Conservation (phyloP, 2,888 invertebrate species). For the Glyphotaelius pellucidus region DNA sequence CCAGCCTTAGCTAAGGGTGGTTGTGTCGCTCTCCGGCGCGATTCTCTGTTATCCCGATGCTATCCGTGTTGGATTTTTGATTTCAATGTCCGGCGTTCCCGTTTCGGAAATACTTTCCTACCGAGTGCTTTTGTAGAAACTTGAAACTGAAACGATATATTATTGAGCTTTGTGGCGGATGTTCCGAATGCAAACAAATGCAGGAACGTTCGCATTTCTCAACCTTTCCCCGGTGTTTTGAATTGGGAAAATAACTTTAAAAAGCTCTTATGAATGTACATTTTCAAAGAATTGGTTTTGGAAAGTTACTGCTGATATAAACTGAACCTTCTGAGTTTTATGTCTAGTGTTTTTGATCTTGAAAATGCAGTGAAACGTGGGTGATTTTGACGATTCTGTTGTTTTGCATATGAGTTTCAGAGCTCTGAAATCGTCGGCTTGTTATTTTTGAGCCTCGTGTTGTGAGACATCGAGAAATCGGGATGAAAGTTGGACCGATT, state of each 20-base stretch:
- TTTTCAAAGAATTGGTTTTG: background rate
- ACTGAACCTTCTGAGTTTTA: background rate
- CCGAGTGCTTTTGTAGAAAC: constrained; percentile 15
- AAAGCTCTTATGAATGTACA: background rate
- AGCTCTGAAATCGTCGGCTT: constrained; percentile 17
- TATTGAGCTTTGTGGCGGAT: constrained; percentile 16
- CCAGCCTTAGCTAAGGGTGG: constrained; percentile 53
- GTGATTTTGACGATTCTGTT: constrained; percentile 40
- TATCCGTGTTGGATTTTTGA: constrained; percentile 17
- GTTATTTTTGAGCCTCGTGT: background rate
- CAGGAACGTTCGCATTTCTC: background rate
- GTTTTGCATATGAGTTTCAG: constrained; percentile 19
- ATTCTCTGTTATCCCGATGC: constrained; percentile 21
- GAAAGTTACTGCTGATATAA: background rate
- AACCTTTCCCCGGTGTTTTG: constrained; percentile 17
- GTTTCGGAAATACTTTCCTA: constrained; percentile 3
- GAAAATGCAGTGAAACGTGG: constrained; percentile 51
- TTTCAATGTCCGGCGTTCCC: constrained; percentile 37
- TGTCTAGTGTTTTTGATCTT: background rate
- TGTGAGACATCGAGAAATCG: background rate
- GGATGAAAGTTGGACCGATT: background rate
- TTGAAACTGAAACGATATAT: background rate
- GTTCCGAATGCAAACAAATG: constrained; percentile 24
- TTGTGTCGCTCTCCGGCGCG: constrained; percentile 45
- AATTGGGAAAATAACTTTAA: constrained; percentile 4